These are phyloP conservation scores for Varecia variegata DNA, from an alignment of 2,797 vertebrate genomes.

Conservation along the genomic window DNA sequence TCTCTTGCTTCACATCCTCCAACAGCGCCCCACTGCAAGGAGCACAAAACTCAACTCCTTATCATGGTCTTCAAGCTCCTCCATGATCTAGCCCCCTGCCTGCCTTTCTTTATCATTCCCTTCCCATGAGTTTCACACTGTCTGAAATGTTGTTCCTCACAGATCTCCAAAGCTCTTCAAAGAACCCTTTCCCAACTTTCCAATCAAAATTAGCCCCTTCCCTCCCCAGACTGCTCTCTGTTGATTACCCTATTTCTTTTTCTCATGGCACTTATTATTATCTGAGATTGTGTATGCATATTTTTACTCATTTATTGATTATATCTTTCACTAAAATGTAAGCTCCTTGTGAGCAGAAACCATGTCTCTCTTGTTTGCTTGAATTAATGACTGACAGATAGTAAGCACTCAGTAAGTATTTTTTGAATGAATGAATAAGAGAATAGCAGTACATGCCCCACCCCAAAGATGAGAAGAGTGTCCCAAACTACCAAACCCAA, in stretches of 20 bases:
- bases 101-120: neutral
- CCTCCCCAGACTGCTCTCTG: neutral
- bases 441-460: neutral
- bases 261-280: neutral
- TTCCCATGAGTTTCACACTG: neutral
- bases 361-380: neutral
- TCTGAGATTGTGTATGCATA: neutral
- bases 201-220: neutral
- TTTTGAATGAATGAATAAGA: constrained; percentile 22
- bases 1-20: neutral
- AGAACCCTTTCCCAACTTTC: neutral
- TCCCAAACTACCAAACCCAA: neutral
- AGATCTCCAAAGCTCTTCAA: neutral
- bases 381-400: neutral
- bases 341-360: neutral
- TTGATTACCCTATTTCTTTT: neutral
- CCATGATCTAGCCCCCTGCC: neutral
- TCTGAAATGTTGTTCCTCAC: neutral
- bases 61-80: neutral
- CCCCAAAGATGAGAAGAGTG: neutral
- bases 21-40: neutral
- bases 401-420: neutral
- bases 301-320: neutral
- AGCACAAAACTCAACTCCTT: neutral
- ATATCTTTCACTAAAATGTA: neutral